Base-by-base conservation (phyloP, 35 echinoderm and acorn worm species). In the Holothuria glaberrima region DNA sequence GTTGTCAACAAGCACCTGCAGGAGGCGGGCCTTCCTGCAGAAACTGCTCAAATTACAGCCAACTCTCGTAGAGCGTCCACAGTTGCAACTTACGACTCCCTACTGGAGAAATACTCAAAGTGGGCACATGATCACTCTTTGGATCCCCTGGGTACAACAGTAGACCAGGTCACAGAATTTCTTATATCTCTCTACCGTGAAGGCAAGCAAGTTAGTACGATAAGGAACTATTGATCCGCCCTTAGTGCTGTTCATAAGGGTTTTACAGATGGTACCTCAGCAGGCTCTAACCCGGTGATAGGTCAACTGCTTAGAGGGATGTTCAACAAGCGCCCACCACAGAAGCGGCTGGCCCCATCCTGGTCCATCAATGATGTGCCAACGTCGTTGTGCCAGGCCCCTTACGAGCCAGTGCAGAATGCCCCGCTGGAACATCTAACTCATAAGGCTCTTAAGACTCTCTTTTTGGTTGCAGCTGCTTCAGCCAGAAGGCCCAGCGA, bases 11-110 rank as follows among this genome's bases (percentile, higher is more conserved):
- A 30, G 41, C 41, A 12, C 30, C 30, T 90, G 5, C 20, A 59
- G 25, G 26, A 41, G 30, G 71, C 31, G 10, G 74, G 86, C 30
- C 64, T 88, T 88, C 64, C 69, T 48, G 86, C 60, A 72, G 28
- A 72, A 50, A 64, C 67, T 70, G 22, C 86, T 17, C 27, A 20
- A 74, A 16, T 88, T 50, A 66, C 79, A 52, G 79, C 79, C n/a
- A 50, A 83, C 26, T 57, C 26, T 83, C 79, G 45, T 10, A 46
- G 46, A 83, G 46, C 79, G 30, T 48, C 79, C 21, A 83, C 79
- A 24, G 66, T 69, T 26, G 66, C 66, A 69, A 69, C 19, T 69
- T 69, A 69, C 22, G 24, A 69, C 66, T 69, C 66, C 66, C n/a
- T 9, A 69, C 66, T 69, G 62, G 62, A 65, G 62, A 65, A 65